Percentiles rank a stretch among this genome's conserved stretches.
Conservation (phyloP, 2,113 vertebrate genomes). For the Cardinalis cardinalis region DNA sequence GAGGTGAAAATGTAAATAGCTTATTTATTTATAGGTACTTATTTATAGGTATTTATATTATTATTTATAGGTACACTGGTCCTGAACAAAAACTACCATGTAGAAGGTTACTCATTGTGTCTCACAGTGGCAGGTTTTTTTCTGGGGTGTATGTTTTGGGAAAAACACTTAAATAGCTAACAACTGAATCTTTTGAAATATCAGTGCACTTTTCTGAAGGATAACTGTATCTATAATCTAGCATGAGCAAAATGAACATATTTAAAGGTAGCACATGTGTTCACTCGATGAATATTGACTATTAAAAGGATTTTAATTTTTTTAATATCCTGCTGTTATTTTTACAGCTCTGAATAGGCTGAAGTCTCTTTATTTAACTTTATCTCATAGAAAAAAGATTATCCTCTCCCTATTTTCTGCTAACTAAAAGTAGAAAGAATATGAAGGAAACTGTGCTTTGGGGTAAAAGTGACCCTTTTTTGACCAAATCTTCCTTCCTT, state of each 20-base stretch:
- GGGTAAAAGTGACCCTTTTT: slow-evolving; percentile 37
- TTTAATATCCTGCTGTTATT: neutral
- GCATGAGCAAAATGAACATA: neutral
- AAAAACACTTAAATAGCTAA: neutral
- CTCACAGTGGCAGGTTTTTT: neutral
- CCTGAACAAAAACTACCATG: neutral
- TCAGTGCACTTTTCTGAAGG: neutral
- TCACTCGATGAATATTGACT: neutral
- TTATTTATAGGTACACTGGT: neutral
- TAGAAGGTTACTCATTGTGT: neutral
- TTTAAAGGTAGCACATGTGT: neutral
- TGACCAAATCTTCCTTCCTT: slow-evolving; percentile 20
- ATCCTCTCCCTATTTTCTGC: neutral
- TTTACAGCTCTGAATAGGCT: neutral
- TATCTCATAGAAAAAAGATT: neutral
- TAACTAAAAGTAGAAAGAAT: neutral
- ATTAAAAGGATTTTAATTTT: neutral
- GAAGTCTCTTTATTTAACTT: neutral
- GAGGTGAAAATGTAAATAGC: neutral
- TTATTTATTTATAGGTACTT: too few relatives aligned
- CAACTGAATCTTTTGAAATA: neutral
- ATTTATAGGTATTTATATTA: too few relatives aligned
- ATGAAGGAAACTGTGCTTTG: neutral
- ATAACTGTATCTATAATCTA: neutral
- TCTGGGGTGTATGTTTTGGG: neutral